Evolutionary conservation across 2,113 vertebrate genomes (phyloP).

Genomic region (Gymnocephalus cernua): DNA sequence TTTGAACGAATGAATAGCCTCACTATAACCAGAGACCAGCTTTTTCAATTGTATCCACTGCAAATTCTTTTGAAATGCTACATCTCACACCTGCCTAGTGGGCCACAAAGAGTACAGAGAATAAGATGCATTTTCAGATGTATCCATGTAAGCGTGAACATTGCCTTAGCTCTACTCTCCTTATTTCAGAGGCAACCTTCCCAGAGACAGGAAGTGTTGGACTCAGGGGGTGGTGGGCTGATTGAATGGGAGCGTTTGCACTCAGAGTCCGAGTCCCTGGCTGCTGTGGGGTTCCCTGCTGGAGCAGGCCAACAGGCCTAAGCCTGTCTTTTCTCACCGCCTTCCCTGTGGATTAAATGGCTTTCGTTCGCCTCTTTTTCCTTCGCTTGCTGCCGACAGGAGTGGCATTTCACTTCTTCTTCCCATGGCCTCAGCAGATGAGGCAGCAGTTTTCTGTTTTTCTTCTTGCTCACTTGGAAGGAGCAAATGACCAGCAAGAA

Average conservation of each 20-base stretch:
- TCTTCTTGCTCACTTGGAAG: slow-evolving; percentile 91
- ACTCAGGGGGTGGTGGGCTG: slow-evolving; percentile 51
- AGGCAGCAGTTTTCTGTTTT: slow-evolving; percentile 72
- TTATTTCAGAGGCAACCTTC: slow-evolving; percentile 41
- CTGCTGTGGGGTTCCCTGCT: slow-evolving; percentile 52
- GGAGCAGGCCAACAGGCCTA: slow-evolving; percentile 52
- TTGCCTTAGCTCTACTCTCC: slow-evolving; percentile 56
- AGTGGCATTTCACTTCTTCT: slow-evolving; percentile 66
- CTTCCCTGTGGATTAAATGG: slow-evolving; percentile 78
- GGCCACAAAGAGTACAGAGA: background rate
- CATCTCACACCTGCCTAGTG: slow-evolving; percentile 22
- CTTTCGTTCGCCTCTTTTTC: slow-evolving; percentile 77
- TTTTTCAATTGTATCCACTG: background rate
- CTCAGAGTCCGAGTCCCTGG: slow-evolving; percentile 36
- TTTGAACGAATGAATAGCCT: background rate
- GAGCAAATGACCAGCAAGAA: slow-evolving; percentile 88
- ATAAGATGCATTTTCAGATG: slow-evolving; percentile 36
- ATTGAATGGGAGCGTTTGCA: slow-evolving; percentile 63
- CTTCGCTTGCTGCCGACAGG: slow-evolving; percentile 54
- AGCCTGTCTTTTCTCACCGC: slow-evolving; percentile 52
- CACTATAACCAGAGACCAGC: background rate
- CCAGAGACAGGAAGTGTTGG: slow-evolving; percentile 66
- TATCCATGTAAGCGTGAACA: slow-evolving; percentile 59
- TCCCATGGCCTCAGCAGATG: slow-evolving; percentile 78
- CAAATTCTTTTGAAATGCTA: background rate